Evolutionary conservation across 2,797 vertebrate species (phyloP).

Genomic region (Sciurus carolinensis): DNA sequence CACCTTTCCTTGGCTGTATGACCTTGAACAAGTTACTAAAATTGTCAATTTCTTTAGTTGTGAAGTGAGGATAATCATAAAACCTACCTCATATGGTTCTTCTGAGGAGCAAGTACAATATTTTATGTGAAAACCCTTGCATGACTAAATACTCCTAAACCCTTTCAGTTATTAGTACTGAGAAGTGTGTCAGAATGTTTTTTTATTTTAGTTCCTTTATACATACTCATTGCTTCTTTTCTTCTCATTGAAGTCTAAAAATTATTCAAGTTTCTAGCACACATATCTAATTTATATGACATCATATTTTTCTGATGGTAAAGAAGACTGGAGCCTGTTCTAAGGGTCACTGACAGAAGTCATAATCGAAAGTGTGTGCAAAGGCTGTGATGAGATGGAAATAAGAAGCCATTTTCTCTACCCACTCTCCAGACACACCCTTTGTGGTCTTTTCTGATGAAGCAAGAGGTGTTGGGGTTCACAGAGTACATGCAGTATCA

Average conservation of each 20-base stretch:
- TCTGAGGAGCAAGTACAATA: neutral
- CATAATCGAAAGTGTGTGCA: neutral
- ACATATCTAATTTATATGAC: neutral
- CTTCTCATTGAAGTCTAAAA: slow-evolving; percentile 28
- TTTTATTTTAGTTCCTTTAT: slow-evolving; percentile 31
- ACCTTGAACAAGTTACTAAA: slow-evolving; percentile 59
- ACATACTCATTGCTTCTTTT: neutral
- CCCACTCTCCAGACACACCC: neutral
- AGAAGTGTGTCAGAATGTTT: neutral
- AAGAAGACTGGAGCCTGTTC: neutral
- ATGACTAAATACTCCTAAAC: neutral
- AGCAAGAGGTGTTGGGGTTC: neutral
- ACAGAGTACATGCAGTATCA: neutral
- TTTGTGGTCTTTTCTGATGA: neutral
- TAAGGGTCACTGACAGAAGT: neutral
- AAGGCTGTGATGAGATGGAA: neutral
- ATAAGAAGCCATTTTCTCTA: neutral
- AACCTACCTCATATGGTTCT: neutral
- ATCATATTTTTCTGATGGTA: neutral
- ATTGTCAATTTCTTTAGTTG: neutral
- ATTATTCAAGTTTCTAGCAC: neutral
- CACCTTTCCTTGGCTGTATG: neutral
- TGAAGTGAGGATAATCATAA: slow-evolving; percentile 26
- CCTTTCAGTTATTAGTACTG: neutral
- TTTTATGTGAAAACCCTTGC: neutral